These are phyloP conservation scores for Telmatherina bonti DNA, from an alignment of 2,797 vertebrate genomes.

Conservation along the genomic window DNA sequence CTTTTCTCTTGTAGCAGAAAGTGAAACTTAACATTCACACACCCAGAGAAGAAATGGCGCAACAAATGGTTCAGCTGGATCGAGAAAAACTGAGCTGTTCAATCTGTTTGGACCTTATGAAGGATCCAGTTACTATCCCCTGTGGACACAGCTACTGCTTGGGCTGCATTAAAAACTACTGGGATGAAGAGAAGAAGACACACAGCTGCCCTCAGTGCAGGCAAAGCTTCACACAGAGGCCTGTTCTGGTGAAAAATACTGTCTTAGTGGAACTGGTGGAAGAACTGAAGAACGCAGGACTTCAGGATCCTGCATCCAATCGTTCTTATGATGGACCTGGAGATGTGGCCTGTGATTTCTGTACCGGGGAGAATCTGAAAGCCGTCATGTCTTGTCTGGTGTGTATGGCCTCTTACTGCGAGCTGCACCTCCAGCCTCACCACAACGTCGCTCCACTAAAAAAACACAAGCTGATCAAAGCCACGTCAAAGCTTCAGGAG, in stretches of 20 bases:
- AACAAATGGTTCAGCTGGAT: background rate
- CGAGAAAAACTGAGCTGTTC: constrained; percentile 26
- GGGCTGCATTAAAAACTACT: constrained; percentile 13
- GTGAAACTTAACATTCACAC: background rate
- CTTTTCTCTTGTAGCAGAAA: background rate
- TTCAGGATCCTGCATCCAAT: background rate
- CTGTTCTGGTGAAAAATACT: constrained; percentile 31
- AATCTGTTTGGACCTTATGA: constrained; percentile 23
- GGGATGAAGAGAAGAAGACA: background rate
- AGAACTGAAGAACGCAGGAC: background rate
- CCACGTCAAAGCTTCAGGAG: constrained; percentile 22
- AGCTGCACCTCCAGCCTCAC: constrained; percentile 28
- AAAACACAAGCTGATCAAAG: constrained; percentile 27
- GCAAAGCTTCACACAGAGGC: background rate
- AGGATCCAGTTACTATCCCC: constrained; percentile 33
- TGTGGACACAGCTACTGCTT: constrained; percentile 47
- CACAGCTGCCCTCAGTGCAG: constrained; percentile 43
- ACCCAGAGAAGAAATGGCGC: constrained; percentile 15
- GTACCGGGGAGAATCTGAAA: background rate
- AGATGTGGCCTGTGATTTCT: constrained; percentile 42
- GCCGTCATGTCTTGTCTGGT: constrained; percentile 42
- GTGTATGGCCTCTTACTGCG: constrained; percentile 34
- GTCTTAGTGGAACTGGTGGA: constrained; percentile 34
- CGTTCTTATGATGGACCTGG: constrained; percentile 3
- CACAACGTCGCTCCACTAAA: background rate